A percentile compares a stretch with the other conserved stretches of the same genome.
phyloP scores from a whole-genome alignment of 2,113 vertebrate genomes.

The Xyliphius kryptos region DNA sequence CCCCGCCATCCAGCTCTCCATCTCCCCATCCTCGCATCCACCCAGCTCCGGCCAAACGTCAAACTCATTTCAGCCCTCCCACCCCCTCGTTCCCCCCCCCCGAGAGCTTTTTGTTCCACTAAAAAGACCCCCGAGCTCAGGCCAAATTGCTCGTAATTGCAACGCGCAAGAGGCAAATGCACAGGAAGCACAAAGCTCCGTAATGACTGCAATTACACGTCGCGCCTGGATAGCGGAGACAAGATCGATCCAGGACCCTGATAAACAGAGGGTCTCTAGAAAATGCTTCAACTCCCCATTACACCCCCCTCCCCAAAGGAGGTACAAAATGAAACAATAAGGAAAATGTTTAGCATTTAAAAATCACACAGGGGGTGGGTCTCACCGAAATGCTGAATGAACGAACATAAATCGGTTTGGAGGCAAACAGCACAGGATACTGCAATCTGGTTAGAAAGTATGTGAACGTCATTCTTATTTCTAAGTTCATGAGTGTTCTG shows the following conservation, averaged over 20 bases:
- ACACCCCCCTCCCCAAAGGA: no score
- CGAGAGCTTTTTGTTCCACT: slow-evolving; percentile 83
- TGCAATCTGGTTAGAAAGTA: no score
- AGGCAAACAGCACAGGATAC: no score
- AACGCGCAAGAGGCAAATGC: slow-evolving; percentile 81
- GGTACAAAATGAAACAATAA: no score
- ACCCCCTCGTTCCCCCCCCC: slow-evolving; percentile 38
- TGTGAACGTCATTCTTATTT: no score
- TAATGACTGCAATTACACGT: slow-evolving; percentile 93
- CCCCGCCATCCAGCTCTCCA: not conserved
- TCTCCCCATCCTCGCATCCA: not conserved
- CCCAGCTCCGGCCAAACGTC: not conserved
- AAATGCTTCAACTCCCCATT: no score
- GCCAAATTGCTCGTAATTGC: slow-evolving; percentile 92
- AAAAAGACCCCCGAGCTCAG: slow-evolving; percentile 82
- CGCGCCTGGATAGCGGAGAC: slow-evolving; percentile 41
- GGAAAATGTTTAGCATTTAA: no score
- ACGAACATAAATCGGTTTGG: no score
- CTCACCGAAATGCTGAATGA: no score
- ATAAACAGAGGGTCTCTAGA: not conserved
- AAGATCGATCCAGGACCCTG: slow-evolving; percentile 6
- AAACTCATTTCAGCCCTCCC: not conserved
- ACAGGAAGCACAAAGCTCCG: slow-evolving; percentile 86
- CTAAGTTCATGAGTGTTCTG: no score
- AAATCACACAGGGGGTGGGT: no score